A percentile compares a stretch with the other conserved stretches of the same genome.
These are phyloP conservation scores for Silvanus unidentatus DNA, from an alignment of 2,888 invertebrate species.

Conservation along the genomic window DNA sequence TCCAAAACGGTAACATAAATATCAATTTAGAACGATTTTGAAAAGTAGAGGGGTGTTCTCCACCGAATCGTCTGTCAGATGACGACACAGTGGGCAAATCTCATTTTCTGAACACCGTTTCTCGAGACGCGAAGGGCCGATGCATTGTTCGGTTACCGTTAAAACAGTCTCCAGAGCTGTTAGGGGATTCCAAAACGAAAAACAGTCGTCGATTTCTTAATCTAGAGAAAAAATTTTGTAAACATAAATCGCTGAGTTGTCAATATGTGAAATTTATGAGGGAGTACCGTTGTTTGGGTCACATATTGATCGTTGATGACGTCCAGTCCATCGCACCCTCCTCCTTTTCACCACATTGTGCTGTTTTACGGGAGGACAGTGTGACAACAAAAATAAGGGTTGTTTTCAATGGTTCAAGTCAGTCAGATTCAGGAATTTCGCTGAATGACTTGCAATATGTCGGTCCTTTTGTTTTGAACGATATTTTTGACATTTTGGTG, in stretches of 20 bases:
- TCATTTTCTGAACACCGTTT: background rate
- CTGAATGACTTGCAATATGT: background rate
- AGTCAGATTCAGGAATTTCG: conserved; percentile 13
- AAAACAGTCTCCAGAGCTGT: background rate
- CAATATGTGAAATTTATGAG: background rate
- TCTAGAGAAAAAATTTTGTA: background rate
- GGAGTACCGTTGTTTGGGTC: conserved; percentile 2
- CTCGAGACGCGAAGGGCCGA: background rate
- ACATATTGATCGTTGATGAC: background rate
- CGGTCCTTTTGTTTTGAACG: background rate
- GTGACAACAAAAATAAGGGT: background rate
- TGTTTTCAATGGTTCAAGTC: background rate
- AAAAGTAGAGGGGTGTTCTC: background rate
- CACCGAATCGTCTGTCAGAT: background rate
- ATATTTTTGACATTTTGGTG: background rate
- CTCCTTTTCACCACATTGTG: background rate
- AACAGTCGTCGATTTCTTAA: background rate
- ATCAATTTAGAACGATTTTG: conserved; percentile 5
- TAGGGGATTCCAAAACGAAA: background rate
- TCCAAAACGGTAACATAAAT: background rate
- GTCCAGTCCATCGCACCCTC: background rate
- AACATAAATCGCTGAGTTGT: background rate
- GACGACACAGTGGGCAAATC: background rate
- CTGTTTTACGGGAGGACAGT: background rate
- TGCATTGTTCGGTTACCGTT: background rate